phyloP scores from a whole-genome alignment of 2,888 invertebrate species.

The Leptopilina drosophilae region DNA sequence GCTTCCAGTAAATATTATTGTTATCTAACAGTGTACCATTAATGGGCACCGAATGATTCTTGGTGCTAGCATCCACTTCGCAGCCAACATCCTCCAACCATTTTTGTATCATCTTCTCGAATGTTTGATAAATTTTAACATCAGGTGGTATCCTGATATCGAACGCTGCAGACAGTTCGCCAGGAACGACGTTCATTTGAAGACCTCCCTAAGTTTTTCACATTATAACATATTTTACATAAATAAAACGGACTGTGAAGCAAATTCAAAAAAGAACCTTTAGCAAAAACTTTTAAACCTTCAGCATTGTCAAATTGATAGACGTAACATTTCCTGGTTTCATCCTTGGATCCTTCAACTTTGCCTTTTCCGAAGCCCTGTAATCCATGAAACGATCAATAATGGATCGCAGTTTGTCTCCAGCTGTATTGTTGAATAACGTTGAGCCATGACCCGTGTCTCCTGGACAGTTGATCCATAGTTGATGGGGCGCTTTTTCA shows the following conservation, averaged over 20 bases:
- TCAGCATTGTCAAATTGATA: slow-evolving; percentile 83
- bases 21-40: slow-evolving; percentile 82
- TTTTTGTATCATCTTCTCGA: slow-evolving; percentile 81
- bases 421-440: slow-evolving; percentile 84
- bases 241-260: too few relatives aligned
- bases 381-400: slow-evolving; percentile 82
- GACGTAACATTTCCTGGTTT: slow-evolving; percentile 85
- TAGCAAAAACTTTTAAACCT: too few relatives aligned
- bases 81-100: slow-evolving; percentile 86
- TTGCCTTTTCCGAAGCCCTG: slow-evolving; percentile 80
- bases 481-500: slow-evolving; percentile 84
- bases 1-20: slow-evolving; percentile 85
- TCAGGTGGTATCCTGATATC: slow-evolving; percentile 85
- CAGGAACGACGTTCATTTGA: slow-evolving; percentile 94
- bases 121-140: slow-evolving; percentile 79
- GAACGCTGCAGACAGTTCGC: slow-evolving; percentile 86
- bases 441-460: slow-evolving; percentile 87
- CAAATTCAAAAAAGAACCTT: too few relatives aligned
- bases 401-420: slow-evolving; percentile 82
- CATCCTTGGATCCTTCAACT: slow-evolving; percentile 78
- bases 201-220: slow-evolving; percentile 85
- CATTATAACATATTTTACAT: neutral
- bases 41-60: slow-evolving; percentile 81
- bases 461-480: slow-evolving; percentile 82
- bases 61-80: slow-evolving; percentile 82